Evolutionary conservation across 1,140 invertebrate species (phyloP).

Genomic region (Drosophila biarmipes): DNA sequence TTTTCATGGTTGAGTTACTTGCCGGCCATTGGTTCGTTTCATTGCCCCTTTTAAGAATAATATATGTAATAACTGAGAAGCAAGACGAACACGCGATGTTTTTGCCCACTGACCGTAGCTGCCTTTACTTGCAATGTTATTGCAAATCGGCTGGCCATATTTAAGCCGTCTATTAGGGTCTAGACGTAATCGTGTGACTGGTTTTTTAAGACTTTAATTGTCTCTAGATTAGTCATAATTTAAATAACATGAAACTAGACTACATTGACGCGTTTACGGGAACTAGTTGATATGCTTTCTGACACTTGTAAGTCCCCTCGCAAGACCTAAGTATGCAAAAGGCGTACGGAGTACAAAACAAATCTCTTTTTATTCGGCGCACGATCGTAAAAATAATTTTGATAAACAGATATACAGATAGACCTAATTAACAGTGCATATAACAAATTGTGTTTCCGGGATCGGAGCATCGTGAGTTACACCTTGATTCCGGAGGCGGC

Average conservation of each 20-base stretch:
- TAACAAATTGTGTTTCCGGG: slow-evolving; percentile 18
- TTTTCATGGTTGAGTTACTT: slow-evolving; percentile 33
- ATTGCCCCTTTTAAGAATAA: slow-evolving; percentile 40
- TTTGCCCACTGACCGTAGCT: slow-evolving; percentile 23
- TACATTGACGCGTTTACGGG: slow-evolving; percentile 8
- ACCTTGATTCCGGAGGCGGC: slow-evolving; percentile 66
- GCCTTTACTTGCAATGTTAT: slow-evolving; percentile 20
- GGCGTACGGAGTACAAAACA: slow-evolving; percentile 26
- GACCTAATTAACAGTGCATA: slow-evolving; percentile 49
- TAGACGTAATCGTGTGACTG: slow-evolving; percentile 31
- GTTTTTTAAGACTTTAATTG: slow-evolving; percentile 27
- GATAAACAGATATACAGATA: slow-evolving; percentile 18
- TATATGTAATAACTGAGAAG: slow-evolving; percentile 33
- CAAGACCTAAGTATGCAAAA: neutral
- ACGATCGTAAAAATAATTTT: slow-evolving; percentile 38
- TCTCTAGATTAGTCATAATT: slow-evolving; percentile 24
- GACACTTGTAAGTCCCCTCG: neutral
- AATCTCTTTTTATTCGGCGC: slow-evolving; percentile 49
- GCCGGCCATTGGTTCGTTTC: slow-evolving; percentile 22
- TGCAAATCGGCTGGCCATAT: slow-evolving; percentile 28
- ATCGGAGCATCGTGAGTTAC: slow-evolving; percentile 21
- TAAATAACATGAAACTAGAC: slow-evolving; percentile 6
- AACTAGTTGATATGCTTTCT: slow-evolving; percentile 1
- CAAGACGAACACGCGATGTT: slow-evolving; percentile 31
- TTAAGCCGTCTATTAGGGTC: slow-evolving; percentile 29